Conservation (phyloP, 1,140 invertebrate species). For the Nylanderia fulva region DNA sequence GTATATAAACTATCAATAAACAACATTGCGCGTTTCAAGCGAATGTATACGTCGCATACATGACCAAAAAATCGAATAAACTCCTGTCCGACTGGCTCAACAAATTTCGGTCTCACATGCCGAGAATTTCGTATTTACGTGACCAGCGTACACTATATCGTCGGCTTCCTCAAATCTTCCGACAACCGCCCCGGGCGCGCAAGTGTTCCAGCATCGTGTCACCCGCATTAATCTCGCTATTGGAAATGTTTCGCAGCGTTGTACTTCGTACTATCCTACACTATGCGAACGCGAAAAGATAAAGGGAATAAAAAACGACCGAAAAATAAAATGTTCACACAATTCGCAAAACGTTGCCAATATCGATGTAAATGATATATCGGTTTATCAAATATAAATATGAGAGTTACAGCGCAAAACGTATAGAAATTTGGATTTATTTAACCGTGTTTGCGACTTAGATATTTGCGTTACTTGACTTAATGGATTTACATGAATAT, state of each 20-base stretch:
- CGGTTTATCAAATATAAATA: neutral
- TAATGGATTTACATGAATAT: slow-evolving; percentile 20
- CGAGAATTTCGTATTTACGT: slow-evolving; percentile 67
- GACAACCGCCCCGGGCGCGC: neutral
- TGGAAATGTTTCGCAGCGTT: slow-evolving; percentile 4
- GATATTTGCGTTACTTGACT: neutral
- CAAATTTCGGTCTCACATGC: slow-evolving; percentile 54
- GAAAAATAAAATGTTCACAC: neutral
- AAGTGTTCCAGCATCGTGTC: slow-evolving; percentile 28
- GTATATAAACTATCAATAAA: neutral
- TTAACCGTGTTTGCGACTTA: neutral
- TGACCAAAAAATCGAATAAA: slow-evolving; percentile 62
- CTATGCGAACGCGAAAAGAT: neutral
- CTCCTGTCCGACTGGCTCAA: slow-evolving; percentile 24
- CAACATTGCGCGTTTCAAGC: neutral
- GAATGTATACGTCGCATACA: neutral
- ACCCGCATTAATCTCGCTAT: slow-evolving; percentile 50
- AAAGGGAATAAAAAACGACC: neutral
- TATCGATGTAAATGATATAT: slow-evolving; percentile 9
- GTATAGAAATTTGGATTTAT: neutral
- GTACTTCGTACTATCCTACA: neutral
- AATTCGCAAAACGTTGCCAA: slow-evolving; percentile 1
- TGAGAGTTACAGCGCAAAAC: neutral
- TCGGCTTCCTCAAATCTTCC: slow-evolving; percentile 27
- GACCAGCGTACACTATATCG: slow-evolving; percentile 50